Evolutionary conservation across 2,113 vertebrate genomes (phyloP).

Genomic region (Onychostoma macrolepis): DNA sequence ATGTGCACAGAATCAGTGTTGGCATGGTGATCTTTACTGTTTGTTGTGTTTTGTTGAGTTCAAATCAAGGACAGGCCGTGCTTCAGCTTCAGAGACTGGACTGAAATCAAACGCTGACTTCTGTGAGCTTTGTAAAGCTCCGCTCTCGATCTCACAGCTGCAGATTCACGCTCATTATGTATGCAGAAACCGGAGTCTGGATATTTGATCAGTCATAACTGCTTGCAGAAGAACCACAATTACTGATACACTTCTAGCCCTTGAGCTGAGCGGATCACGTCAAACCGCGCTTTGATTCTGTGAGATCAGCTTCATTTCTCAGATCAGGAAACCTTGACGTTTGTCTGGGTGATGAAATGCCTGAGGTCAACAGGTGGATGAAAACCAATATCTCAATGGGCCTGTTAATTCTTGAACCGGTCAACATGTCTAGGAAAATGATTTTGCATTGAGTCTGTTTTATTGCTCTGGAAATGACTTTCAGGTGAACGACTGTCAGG

Average conservation of each 20-base stretch:
- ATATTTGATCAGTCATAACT: slow-evolving; percentile 68
- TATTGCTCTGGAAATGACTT: background rate
- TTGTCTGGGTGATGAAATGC: slow-evolving; percentile 65
- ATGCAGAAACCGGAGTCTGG: slow-evolving; percentile 22
- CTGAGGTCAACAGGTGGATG: slow-evolving; percentile 62
- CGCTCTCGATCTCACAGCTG: background rate
- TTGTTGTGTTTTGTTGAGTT: too few relatives aligned
- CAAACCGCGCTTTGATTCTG: slow-evolving; percentile 64
- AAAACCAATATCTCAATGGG: slow-evolving; percentile 63
- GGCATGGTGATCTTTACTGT: background rate
- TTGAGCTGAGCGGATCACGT: slow-evolving; percentile 54
- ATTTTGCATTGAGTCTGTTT: background rate
- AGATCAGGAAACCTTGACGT: background rate
- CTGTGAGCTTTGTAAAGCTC: background rate
- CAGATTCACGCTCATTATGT: slow-evolving; percentile 29
- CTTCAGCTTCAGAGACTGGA: slow-evolving; percentile 19
- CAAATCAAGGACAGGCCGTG: background rate
- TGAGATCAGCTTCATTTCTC: slow-evolving; percentile 33
- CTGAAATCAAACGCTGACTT: background rate
- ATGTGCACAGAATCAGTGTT: background rate
- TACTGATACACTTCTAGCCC: slow-evolving; percentile 45
- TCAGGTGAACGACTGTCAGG: background rate
- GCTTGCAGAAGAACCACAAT: slow-evolving; percentile 51
- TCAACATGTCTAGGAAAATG: background rate
- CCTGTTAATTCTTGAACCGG: background rate